Evolutionary conservation across 1,140 invertebrate species (phyloP), one percentile per base, ranked within the genome.

Genomic region (Drosophila sechellia): DNA sequence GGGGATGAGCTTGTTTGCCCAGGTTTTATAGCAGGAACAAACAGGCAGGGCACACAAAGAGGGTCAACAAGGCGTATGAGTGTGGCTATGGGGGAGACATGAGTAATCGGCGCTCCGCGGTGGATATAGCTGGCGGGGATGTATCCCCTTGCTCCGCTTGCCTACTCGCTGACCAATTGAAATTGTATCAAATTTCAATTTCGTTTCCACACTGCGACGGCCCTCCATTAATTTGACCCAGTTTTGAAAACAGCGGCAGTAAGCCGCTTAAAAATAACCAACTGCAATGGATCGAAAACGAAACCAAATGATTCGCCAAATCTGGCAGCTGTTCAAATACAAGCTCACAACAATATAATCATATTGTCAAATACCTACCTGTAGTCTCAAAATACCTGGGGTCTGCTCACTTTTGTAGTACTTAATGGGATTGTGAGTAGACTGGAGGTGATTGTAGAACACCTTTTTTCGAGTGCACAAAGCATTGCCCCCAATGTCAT

Each of bases 1-100:
- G 11, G 48, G 54, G 49, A 20, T 69, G 74, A 77, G 79, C 65
- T 61, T 86, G 83, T 86, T 87, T 86, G 71, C 49, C 49, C 53
- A 70, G 63, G 66, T 89, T 79, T 87, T 79, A 79, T 68, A 84
- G 79, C 79, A 89, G 84, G 76, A 87, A 89, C 83, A 89, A 89
- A 89, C 56, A 59, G 5, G 50, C 15, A 5, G 52, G n/a, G 8
- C 45, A 65, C 56, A 63, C 60, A 80, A 69, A 46, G 74, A 63
- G 64, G 77, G 66, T 75, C 66, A 79, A 61, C 81, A 58, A 31
- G 40, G 46, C 57, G 46, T 60, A 49, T 76, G 53, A 25, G 52
- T 65, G 37, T 56, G 57, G 39, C 22, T 5, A 39, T 64, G 57
- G 22, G 31, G 5, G 25, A 58, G 59, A 49, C 75, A 65, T 75